These are phyloP conservation scores for Pseudochirops corinnae DNA, from an alignment of 2,797 vertebrate species.

Conservation along the genomic window DNA sequence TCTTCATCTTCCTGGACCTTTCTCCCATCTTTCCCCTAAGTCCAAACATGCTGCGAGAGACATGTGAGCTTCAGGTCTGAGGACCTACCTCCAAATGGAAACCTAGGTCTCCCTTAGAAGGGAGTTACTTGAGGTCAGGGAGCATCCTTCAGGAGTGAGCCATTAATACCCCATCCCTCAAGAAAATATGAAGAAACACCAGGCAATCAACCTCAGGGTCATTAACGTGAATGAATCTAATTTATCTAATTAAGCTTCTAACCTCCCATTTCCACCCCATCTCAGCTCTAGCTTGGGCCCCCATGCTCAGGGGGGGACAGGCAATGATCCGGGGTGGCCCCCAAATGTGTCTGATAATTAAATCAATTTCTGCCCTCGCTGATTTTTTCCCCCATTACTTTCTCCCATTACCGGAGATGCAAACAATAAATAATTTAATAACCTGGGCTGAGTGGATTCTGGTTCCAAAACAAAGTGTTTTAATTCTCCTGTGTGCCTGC, in stretches of 20 bases:
- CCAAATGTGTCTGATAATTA: slow-evolving; percentile 72
- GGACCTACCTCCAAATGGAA: neutral
- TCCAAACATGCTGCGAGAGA: neutral
- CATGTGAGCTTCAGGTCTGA: neutral
- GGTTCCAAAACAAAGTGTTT: slow-evolving; percentile 67
- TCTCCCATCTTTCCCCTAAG: neutral
- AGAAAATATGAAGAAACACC: neutral
- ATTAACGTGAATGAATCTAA: slow-evolving; percentile 12
- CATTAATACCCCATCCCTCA: neutral
- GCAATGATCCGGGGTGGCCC: slow-evolving; percentile 27
- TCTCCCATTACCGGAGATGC: slow-evolving; percentile 71
- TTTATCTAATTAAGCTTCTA: slow-evolving; percentile 47
- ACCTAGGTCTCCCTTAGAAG: neutral
- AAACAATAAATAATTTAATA: slow-evolving; percentile 66
- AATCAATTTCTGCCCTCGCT: slow-evolving; percentile 65
- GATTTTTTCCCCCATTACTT: slow-evolving; percentile 55
- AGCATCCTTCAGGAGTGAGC: neutral
- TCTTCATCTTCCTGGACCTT: neutral
- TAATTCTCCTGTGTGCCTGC: slow-evolving; percentile 22
- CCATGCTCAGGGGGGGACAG: neutral
- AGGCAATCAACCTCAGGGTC: neutral
- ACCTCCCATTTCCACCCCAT: slow-evolving; percentile 32
- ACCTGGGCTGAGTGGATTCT: slow-evolving; percentile 61
- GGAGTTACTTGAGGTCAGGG: neutral
- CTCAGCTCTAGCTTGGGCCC: neutral